phyloP scores from a whole-genome alignment of 2,797 vertebrate species.

The Rhinichthys osculus region DNA sequence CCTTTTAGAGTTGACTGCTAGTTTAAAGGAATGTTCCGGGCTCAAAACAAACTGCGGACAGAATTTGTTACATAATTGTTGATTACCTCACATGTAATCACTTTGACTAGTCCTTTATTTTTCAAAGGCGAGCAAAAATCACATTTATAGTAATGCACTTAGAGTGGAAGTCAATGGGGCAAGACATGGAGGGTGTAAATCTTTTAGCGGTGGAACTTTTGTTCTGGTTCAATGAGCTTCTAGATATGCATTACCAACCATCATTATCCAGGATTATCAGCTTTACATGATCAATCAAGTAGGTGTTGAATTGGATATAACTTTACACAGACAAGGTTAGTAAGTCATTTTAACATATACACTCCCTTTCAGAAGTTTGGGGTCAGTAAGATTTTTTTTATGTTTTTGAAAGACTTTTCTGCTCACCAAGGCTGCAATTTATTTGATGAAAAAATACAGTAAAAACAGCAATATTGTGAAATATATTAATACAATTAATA shows the following conservation, averaged over 20 bases:
- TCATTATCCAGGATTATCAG: not conserved
- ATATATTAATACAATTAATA: too few relatives aligned
- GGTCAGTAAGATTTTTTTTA: too few relatives aligned
- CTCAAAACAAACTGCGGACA: not conserved
- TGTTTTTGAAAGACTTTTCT: too few relatives aligned
- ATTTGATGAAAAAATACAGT: too few relatives aligned
- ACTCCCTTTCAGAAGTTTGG: too few relatives aligned
- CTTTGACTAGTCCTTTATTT: not conserved
- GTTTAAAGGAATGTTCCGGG: not conserved
- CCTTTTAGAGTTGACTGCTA: constrained; percentile 8
- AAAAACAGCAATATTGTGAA: too few relatives aligned
- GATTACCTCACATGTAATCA: not conserved
- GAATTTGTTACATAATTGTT: not conserved
- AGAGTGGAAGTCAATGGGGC: not conserved
- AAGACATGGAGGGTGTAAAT: not conserved
- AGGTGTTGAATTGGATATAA: not conserved
- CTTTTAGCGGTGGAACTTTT: not conserved
- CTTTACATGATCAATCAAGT: not conserved
- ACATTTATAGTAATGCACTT: not conserved
- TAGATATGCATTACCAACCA: not conserved
- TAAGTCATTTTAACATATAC: too few relatives aligned
- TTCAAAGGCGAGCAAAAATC: not conserved
- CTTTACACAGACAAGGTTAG: not conserved
- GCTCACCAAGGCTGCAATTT: too few relatives aligned
- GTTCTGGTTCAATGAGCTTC: not conserved